Evolutionary conservation across 1,140 invertebrate genomes (phyloP).

Genomic region (Aphaenogaster ashmeadi): DNA sequence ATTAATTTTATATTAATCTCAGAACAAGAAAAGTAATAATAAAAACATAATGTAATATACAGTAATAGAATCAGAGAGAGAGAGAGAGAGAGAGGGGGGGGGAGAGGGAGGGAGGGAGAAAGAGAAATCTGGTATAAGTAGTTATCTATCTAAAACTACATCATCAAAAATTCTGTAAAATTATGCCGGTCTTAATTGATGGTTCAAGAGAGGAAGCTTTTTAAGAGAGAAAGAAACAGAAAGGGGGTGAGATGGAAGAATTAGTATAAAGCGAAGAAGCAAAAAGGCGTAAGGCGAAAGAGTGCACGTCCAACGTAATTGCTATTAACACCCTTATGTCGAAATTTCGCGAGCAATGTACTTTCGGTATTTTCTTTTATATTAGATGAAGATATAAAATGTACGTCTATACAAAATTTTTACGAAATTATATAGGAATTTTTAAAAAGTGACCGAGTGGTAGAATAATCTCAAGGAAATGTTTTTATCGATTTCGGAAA

Average conservation of each 20-base stretch:
- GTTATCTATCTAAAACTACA: background rate
- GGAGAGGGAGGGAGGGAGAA: too few relatives aligned
- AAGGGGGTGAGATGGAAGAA: background rate
- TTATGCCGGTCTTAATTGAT: slow-evolving; percentile 9
- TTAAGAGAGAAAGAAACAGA: background rate
- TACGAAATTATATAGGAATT: background rate
- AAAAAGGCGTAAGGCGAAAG: background rate
- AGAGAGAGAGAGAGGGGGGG: too few relatives aligned
- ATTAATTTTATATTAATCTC: slow-evolving; percentile 22
- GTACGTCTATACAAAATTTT: background rate
- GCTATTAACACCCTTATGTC: background rate
- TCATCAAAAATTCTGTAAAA: background rate
- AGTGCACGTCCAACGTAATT: background rate
- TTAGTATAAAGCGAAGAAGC: slow-evolving; percentile 2
- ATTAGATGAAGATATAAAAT: background rate
- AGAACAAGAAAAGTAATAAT: background rate
- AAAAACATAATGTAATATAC: background rate
- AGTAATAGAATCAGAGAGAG: background rate
- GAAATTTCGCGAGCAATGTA: slow-evolving; percentile 1
- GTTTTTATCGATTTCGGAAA: slow-evolving; percentile 13
- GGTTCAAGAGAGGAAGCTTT: background rate
- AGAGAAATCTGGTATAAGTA: too few relatives aligned
- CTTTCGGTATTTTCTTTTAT: background rate
- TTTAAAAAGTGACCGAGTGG: background rate
- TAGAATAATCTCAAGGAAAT: background rate